A percentile compares a stretch with the other conserved stretches of the same genome.
phyloP scores from a whole-genome alignment of 2,888 invertebrate genomes.

The Antheraea yamamai region DNA sequence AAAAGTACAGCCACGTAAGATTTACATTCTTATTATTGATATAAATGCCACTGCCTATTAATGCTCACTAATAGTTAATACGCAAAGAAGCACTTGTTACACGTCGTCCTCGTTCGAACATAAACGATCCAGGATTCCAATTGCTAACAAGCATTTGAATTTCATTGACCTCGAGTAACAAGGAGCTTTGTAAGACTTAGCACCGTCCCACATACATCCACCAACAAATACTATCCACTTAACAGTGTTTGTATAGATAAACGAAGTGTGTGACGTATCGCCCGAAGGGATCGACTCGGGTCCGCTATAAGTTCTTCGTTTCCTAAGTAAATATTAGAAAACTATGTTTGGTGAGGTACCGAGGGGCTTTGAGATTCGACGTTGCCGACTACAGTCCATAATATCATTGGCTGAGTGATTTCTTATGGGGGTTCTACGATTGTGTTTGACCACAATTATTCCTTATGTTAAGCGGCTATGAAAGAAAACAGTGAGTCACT shows the following conservation, averaged over 20 bases:
- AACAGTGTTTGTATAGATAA: conserved; percentile 52
- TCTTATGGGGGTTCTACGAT: conserved; percentile 23
- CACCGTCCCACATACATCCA: conserved; percentile 27
- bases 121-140: neutral
- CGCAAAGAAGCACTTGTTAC: neutral
- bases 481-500: neutral
- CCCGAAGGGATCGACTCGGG: conserved; percentile 45
- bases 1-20: no score
- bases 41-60: no score
- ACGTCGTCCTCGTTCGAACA: neutral
- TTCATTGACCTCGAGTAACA: conserved; percentile 8
- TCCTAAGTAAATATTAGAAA: conserved; percentile 53
- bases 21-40: no score
- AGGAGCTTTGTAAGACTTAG: conserved; percentile 15
- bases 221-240: conserved; percentile 38
- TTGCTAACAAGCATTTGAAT: conserved; percentile 3
- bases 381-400: conserved; percentile 25
- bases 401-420: conserved; percentile 35
- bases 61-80: no score
- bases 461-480: neutral
- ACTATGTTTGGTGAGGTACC: conserved; percentile 45
- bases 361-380: conserved; percentile 35
- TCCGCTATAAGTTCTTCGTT: conserved; percentile 39
- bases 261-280: conserved; percentile 59
- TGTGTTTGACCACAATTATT: conserved; percentile 6